Conservation (phyloP, 2,797 vertebrate species). For the Morus bassanus region DNA sequence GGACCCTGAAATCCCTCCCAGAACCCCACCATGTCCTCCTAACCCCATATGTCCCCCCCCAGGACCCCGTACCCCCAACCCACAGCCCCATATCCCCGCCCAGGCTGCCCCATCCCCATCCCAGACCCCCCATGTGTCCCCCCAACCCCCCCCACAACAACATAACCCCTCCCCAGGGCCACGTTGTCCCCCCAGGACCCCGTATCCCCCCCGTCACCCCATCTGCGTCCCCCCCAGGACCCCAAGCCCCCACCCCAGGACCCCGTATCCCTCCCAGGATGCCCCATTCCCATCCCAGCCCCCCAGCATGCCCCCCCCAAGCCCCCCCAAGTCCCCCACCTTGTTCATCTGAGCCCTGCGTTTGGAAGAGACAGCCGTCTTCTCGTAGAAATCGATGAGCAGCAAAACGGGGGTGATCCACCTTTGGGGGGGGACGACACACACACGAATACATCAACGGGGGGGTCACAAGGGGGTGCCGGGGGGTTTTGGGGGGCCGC, state of each 20-base stretch:
- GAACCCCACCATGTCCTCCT: too few relatives aligned
- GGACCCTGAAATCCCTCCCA: too few relatives aligned
- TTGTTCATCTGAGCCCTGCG: slow-evolving; percentile 95
- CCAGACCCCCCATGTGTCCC: too few relatives aligned
- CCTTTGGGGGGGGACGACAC: background rate
- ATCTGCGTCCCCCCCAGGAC: too few relatives aligned
- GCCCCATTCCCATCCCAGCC: background rate
- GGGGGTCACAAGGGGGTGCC: background rate
- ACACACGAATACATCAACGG: background rate
- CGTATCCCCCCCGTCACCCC: too few relatives aligned
- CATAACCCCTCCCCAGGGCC: too few relatives aligned
- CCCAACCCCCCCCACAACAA: too few relatives aligned
- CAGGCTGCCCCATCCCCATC: too few relatives aligned
- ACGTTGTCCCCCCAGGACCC: too few relatives aligned
- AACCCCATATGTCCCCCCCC: background rate
- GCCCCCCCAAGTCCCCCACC: background rate
- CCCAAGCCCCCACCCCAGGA: too few relatives aligned
- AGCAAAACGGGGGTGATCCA: slow-evolving; percentile 96
- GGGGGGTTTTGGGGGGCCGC: background rate
- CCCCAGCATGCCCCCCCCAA: background rate
- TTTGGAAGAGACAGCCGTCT: slow-evolving; percentile 93
- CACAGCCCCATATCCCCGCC: too few relatives aligned
- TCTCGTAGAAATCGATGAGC: slow-evolving; percentile 96
- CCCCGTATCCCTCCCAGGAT: background rate
- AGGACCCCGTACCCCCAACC: too few relatives aligned